Percentiles rank a stretch among this genome's conserved stretches.
These are phyloP conservation scores for Allobates femoralis DNA, from an alignment of 2,797 vertebrate species.

Conservation along the genomic window DNA sequence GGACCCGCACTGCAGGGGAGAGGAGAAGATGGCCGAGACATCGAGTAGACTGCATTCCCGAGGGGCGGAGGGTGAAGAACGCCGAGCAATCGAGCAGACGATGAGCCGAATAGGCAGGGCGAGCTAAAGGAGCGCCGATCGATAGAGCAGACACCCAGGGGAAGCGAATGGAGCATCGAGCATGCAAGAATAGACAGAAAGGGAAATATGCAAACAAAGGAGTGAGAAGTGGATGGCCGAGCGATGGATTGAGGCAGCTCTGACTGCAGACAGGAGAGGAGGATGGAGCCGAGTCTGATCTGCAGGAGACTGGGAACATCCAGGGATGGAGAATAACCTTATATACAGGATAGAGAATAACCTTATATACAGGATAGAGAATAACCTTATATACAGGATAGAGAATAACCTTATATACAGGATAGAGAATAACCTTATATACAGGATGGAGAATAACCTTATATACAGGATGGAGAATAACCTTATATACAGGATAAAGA, in stretches of 20 bases:
- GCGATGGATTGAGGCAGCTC: background rate
- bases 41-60: conserved; percentile 44
- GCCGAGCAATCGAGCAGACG: conserved; percentile 51
- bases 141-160: conserved; percentile 58
- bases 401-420: no score
- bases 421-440: no score
- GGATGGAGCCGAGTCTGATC: background rate
- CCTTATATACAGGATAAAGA: no score
- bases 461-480: no score
- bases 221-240: conserved; percentile 19
- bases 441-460: no score
- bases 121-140: background rate
- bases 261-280: background rate
- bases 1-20: conserved; percentile 27
- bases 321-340: no score
- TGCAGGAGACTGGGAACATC: no score
- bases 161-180: conserved; percentile 48
- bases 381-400: no score
- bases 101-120: conserved; percentile 29
- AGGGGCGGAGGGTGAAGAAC: background rate
- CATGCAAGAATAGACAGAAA: conserved; percentile 59
- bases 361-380: no score
- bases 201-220: conserved; percentile 57
- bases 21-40: background rate
- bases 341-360: no score